Conservation (phyloP, 2,113 vertebrate genomes). For the Rhinolophus ferrumequinum region DNA sequence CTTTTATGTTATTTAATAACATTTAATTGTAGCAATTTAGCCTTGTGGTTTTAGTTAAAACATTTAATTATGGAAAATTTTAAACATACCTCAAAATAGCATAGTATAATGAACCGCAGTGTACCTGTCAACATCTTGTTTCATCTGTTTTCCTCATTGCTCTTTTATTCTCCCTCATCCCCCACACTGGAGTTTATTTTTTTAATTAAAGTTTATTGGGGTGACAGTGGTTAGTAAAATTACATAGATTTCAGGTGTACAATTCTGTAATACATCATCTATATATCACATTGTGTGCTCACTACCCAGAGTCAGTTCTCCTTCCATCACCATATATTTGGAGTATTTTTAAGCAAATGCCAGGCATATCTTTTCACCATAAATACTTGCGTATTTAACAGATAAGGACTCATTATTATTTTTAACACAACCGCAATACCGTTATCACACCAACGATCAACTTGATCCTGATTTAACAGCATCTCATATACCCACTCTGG, state of each 20-base stretch:
- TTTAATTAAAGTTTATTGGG: too few relatives aligned
- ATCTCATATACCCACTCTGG: background rate
- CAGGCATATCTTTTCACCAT: background rate
- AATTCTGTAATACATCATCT: too few relatives aligned
- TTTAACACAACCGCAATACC: background rate
- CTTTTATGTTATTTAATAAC: conserved; percentile 15
- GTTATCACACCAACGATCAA: background rate
- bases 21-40: background rate
- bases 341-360: conserved; percentile 44
- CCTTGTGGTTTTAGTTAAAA: background rate
- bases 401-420: conserved; percentile 4
- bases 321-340: background rate
- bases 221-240: too few relatives aligned
- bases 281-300: too few relatives aligned
- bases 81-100: conserved; percentile 27
- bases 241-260: too few relatives aligned
- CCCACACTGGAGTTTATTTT: too few relatives aligned
- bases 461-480: background rate
- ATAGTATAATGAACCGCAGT: background rate
- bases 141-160: background rate
- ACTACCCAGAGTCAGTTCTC: too few relatives aligned
- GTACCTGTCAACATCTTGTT: background rate
- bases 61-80: conserved; percentile 24
- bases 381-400: background rate
- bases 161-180: background rate